Percentiles rank a stretch among this genome's conserved stretches.
phyloP scores from a whole-genome alignment of 2,888 invertebrate genomes.

The Lacanobia wlatinum region DNA sequence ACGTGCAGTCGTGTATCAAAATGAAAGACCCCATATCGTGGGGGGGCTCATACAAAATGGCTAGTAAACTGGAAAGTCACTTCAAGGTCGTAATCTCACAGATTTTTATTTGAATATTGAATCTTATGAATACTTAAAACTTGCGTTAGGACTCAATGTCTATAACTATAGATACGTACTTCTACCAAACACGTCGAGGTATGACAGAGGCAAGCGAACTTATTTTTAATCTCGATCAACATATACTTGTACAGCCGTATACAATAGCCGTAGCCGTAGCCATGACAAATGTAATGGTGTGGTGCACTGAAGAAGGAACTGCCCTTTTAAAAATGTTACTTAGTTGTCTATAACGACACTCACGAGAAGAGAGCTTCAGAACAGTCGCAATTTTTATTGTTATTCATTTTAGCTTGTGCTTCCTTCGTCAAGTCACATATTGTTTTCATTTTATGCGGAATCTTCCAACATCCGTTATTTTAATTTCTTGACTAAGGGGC shows the following conservation, averaged over 20 bases:
- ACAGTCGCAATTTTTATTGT: background rate
- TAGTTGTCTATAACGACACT: slow-evolving; percentile 12
- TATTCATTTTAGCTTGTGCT: slow-evolving; percentile 1
- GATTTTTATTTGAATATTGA: too few relatives aligned
- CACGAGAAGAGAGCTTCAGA: background rate
- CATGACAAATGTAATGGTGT: background rate
- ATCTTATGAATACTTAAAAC: too few relatives aligned
- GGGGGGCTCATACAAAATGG: background rate
- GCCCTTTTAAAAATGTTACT: background rate
- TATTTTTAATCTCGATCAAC: too few relatives aligned
- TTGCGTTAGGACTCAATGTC: too few relatives aligned
- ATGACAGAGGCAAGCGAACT: too few relatives aligned
- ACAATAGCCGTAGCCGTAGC: too few relatives aligned
- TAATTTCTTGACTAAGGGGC: background rate
- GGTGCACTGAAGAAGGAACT: background rate
- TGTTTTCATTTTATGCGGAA: slow-evolving; percentile 16
- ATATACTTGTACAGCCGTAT: too few relatives aligned
- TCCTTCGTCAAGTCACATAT: slow-evolving; percentile 18
- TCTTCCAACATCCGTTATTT: slow-evolving; percentile 14
- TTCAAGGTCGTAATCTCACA: too few relatives aligned
- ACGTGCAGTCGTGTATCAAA: background rate
- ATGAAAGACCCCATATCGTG: background rate
- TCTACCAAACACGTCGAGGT: too few relatives aligned
- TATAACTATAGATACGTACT: too few relatives aligned
- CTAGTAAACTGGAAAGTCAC: too few relatives aligned